A percentile compares a stretch with the other conserved stretches of the same genome.
phyloP scores from a whole-genome alignment of 2,797 vertebrate species.

The Urophycis tenuis region DNA sequence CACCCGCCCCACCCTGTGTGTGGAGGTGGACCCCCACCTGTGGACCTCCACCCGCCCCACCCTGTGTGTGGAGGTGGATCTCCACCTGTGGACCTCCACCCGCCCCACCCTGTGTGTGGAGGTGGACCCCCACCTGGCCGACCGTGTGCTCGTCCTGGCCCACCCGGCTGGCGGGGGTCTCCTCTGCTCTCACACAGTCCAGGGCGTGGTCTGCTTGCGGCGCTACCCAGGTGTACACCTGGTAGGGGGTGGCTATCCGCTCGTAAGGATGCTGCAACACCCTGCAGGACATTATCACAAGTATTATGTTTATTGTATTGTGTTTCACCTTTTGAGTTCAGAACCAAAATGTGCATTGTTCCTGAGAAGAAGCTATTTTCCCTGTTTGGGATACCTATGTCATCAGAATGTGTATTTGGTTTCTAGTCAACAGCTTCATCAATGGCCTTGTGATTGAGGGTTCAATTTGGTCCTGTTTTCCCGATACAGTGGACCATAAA shows the following conservation, averaged over 20 bases:
- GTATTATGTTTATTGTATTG: too few species aligned
- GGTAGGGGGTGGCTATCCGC: conserved; percentile 88
- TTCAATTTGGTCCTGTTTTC: neutral
- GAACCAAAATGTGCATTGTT: neutral
- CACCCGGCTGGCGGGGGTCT: conserved; percentile 79
- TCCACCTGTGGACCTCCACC: conserved; percentile 71
- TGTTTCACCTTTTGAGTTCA: neutral
- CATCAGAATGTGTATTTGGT: neutral
- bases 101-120: conserved; percentile 88
- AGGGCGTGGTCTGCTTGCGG: conserved; percentile 82
- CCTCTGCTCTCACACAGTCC: conserved; percentile 85
- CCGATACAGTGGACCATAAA: neutral
- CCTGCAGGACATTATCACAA: conserved; percentile 54
- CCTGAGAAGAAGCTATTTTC: neutral
- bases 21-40: conserved; percentile 77
- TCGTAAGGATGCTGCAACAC: conserved; percentile 88
- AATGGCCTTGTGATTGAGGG: neutral
- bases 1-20: conserved; percentile 91
- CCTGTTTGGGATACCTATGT: neutral
- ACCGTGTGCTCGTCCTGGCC: conserved; percentile 88
- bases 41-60: conserved; percentile 79
- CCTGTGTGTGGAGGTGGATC: too few species aligned
- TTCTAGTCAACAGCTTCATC: neutral
- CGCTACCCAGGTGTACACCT: conserved; percentile 89
- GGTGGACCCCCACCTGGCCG: conserved; percentile 78